phyloP scores from a whole-genome alignment of 2,888 invertebrate genomes.

The Pherbina coryleti region DNA sequence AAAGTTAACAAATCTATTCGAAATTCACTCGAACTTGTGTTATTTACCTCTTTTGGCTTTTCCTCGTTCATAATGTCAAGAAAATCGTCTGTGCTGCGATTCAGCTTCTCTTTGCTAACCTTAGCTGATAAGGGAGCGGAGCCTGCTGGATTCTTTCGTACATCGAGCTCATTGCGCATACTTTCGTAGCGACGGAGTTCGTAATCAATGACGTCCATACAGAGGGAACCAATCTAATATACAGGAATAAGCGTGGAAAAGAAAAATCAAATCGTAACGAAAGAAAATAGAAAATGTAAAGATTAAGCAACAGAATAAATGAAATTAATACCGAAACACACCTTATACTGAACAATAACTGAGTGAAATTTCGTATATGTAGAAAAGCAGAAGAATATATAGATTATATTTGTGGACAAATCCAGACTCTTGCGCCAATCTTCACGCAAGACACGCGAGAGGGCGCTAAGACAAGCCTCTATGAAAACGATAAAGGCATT shows the following conservation, averaged over 20 bases:
- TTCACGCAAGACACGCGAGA: conserved; percentile 94
- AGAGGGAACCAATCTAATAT: conserved; percentile 89
- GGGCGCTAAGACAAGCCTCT: conserved; percentile 94
- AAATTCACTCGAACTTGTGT: neutral
- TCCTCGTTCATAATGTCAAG: conserved; percentile 70
- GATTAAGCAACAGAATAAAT: neutral
- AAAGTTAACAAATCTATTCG: neutral
- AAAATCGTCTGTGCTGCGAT: conserved; percentile 66
- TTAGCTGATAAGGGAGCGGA: conserved; percentile 62
- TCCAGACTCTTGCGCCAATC: conserved; percentile 98
- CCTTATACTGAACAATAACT: conserved; percentile 94
- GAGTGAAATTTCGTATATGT: conserved; percentile 95
- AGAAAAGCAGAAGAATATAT: conserved; percentile 97
- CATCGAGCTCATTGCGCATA: conserved; percentile 84
- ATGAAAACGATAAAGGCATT: conserved; percentile 59
- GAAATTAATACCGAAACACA: conserved; percentile 59
- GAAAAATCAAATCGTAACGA: neutral
- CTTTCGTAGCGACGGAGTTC: conserved; percentile 94
- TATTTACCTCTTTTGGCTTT: conserved; percentile 67
- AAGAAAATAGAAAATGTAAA: neutral
- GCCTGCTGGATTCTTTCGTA: conserved; percentile 67
- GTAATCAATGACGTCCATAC: conserved; percentile 96
- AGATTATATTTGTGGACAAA: conserved; percentile 94
- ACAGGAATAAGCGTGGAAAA: conserved; percentile 2
- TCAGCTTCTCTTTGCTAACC: conserved; percentile 65